Base-by-base conservation (phyloP, 1,140 invertebrate species). In the Phenacoccus solenopsis region DNA sequence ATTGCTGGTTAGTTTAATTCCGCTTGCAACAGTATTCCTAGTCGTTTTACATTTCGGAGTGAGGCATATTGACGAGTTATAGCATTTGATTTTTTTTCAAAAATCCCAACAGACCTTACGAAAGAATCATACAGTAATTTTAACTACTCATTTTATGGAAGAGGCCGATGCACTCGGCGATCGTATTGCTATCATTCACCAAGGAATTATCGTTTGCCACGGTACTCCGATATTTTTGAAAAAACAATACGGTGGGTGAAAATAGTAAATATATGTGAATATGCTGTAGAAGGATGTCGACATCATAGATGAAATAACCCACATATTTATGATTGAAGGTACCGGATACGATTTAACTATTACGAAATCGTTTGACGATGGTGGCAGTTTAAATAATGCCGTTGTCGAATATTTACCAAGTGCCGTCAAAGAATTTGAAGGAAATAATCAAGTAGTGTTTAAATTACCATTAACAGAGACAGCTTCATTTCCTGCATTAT, bases 131-230 rank as follows among this genome's bases (percentile, higher is more conserved):
- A 96, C 94, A 1, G 90, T 98, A 75, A 79, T 98, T 4, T 84
- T 98, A 0, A 96, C 94, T 1, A 98, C 96, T 0, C 96, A 98
- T 79, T 96, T 93, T 78, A 97, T 98, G 94, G 96, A 98, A 80
- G 96, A 98, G 81, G 96, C 96, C 3, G 96, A 98, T 80, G 84
- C 91, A n/a, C 81, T 98, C 0, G 94, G 93, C 0, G 94, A 98
- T 78, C 84, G 93, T 72, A 93, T 98, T 73, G 91, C 92, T 1
- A 96, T 98, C 69, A 89, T 98, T 84, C 86, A 91, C 49, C 84
- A 87, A 64, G 94, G 94, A 1, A 80, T 84, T 70, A 78, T 96
- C 0, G 85, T 87, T 75, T 94, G 93, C 76, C 87, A 86, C 79
- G 94, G 93, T 38, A 88, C 90, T 0, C 85, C 93, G 25, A 85